Percentiles rank a stretch among this genome's conserved stretches.
These are phyloP conservation scores for Echinometra lucunter DNA, from an alignment of 53 echinoderm and acorn worm species.

Conservation along the genomic window DNA sequence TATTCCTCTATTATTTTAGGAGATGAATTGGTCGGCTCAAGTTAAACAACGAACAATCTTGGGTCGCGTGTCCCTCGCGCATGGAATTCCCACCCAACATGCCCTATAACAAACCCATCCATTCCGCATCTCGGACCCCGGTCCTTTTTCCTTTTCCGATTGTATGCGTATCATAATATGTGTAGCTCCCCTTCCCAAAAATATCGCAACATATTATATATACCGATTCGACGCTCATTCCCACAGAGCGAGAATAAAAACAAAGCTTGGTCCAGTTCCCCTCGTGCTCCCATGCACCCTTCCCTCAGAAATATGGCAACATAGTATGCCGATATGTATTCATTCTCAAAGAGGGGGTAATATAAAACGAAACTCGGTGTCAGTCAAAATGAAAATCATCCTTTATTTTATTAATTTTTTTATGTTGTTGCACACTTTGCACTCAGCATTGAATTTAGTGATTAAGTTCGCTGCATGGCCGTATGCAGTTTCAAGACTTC, in stretches of 20 bases:
- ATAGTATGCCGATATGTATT: neutral
- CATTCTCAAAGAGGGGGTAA: neutral
- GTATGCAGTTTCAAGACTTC: no score
- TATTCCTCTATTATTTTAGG: constrained; percentile 29
- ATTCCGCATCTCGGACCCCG: neutral
- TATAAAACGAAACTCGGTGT: neutral
- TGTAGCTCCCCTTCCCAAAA: neutral
- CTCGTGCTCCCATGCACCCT: no score
- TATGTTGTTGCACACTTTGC: neutral
- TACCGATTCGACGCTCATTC: neutral
- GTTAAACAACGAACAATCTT: constrained; percentile 43
- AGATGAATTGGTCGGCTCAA: constrained; percentile 41
- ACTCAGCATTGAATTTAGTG: no score
- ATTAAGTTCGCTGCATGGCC: no score
- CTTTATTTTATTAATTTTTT: neutral
- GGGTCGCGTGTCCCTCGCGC: neutral
- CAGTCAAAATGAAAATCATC: neutral
- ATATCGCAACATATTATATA: neutral
- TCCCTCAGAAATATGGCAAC: no score
- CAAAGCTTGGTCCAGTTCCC: neutral
- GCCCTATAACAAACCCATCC: no score
- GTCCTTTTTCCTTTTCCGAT: neutral
- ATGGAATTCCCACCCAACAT: neutral
- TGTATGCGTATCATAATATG: no score
- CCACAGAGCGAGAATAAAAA: neutral